Base-by-base conservation (phyloP, 2,797 vertebrate genomes). In the Diplodus puntazzo region DNA sequence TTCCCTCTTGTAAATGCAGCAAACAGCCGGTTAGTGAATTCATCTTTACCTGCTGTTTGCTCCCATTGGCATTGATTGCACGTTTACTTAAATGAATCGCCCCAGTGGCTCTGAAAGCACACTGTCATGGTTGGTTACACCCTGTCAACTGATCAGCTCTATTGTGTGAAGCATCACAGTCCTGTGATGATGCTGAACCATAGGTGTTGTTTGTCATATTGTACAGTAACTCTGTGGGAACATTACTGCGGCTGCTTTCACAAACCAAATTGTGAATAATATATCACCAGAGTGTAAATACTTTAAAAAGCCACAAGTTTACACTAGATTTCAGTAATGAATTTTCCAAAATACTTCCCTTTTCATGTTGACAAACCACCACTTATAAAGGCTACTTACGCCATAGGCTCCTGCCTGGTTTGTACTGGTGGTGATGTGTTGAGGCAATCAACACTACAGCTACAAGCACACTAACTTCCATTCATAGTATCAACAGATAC, bases 81-180 rank as follows among this genome's bases (percentile, higher is more conserved):
- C 72, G 69, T 89, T 92, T 90, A 84, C 85, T 90, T 91, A 89
- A 92, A 92, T 91, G 77, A 90, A 88, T 88, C 72, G 80, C 80
- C 80, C 87, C 87, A 85, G 79, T 83, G 74, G 84, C 69, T 87
- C 84, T 89, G 86, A 91, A 92, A 91, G 84, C 81, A 65, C 77
- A 81, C 80, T 81, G 84, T 77, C 80, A 86, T 81, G 90, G 85
- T 74, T 91, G 86, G 89, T 93, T 92, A 88, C 76, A 83, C 82
- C 76, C 84, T 81, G 86, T 89, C 87, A 86, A 76, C 77, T 67
- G 82, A 93, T 89, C 83, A 83, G 80, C 80, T 84, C 48, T 66
- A 64, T 77, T 86, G 80, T 84, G 72, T 80, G 82, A 87, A 72
- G 83, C 84, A 91, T 82, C 63, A 57, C 75, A 75, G 72, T 65